Evolutionary conservation across 2,797 vertebrate genomes (phyloP), one percentile per base, ranked within the genome.

Genomic region (Gila robusta): DNA sequence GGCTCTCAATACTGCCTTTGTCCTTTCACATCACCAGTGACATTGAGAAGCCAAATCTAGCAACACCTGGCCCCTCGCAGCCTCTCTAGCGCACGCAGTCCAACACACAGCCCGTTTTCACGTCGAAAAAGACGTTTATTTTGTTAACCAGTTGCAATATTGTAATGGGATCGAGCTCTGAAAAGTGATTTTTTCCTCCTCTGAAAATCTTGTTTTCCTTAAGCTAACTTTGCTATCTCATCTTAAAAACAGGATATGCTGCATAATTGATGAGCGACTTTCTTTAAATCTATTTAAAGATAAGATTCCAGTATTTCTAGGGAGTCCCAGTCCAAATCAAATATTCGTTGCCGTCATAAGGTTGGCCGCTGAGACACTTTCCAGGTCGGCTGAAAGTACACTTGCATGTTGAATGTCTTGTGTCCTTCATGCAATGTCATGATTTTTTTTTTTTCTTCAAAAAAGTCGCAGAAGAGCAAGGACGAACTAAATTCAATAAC

Each of bases 1-100:
- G 90, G 90, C 92, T 90, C 92, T 95, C 94, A 96, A 96, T 95
- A 92, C 93, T 88, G 92, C 91, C 95, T 95, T 96, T 96, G 95
- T 96, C 94, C 93, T 93, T 88, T 88, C 87, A 90, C 91, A 92
- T 92, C 92, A 93, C 92, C 91, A 91, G 91, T 93, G 94, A 95
- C 94, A 94, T 93, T 93, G 93, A 95, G 93, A 94, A 94, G 94
- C 91, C 92, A 91, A 93, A 93, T 90, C 92, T 91, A 92, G 91
- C 92, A 93, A 94, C 95, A 95, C 94, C 95, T 94, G 95, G 93
- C 88, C 93, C 90, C 92, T 91, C 89, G 90, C 81, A 74, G 71
- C 89, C 87, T 85, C 76, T 91, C 90, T 87, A 78, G 79, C 69
- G 67, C 84, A 85, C 21, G 72, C 71, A 62, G 70, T 52, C 66